A percentile compares a stretch with the other conserved stretches of the same genome.
Conservation (phyloP, 2,113 vertebrate species). For the Ochotona curzoniae region DNA sequence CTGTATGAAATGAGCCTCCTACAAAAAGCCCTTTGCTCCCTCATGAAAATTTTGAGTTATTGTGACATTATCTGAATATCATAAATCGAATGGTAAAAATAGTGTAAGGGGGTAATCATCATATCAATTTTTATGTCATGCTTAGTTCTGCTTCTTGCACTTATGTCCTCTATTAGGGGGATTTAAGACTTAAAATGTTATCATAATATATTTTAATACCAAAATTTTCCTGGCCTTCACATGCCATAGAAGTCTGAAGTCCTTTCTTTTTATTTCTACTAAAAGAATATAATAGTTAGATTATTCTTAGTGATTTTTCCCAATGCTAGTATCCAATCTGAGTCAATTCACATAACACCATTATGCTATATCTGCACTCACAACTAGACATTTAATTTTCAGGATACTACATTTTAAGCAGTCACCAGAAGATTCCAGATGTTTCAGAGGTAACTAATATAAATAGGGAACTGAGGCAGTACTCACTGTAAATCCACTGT, state of each 20-base stretch:
- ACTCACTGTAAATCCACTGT: constrained; percentile 42
- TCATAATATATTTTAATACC: constrained; percentile 29
- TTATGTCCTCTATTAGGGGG: constrained; percentile 2
- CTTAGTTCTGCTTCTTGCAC: constrained; percentile 59
- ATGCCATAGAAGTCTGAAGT: constrained; percentile 7
- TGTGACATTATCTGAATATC: neutral
- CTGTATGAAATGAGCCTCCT: constrained; percentile 10
- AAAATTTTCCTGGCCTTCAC: constrained; percentile 44
- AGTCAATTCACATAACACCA: constrained; percentile 55
- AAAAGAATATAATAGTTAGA: neutral
- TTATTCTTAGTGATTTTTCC: constrained; percentile 50
- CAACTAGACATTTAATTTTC: constrained; percentile 69
- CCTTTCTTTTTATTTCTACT: constrained; percentile 42
- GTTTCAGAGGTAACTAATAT: constrained; percentile 52
- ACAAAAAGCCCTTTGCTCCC: neutral
- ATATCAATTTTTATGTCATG: constrained; percentile 20
- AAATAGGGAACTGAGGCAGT: constrained; percentile 41
- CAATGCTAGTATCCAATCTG: constrained; percentile 64
- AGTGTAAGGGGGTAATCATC: neutral
- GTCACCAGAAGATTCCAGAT: constrained; percentile 42
- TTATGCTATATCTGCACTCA: constrained; percentile 42
- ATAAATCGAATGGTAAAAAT: constrained; percentile 43
- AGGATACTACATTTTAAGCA: constrained; percentile 73
- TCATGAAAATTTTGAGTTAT: constrained; percentile 41
- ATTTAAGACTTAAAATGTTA: constrained; percentile 44